phyloP scores from a whole-genome alignment of 2,113 vertebrate genomes.

The Anolis carolinensis region DNA sequence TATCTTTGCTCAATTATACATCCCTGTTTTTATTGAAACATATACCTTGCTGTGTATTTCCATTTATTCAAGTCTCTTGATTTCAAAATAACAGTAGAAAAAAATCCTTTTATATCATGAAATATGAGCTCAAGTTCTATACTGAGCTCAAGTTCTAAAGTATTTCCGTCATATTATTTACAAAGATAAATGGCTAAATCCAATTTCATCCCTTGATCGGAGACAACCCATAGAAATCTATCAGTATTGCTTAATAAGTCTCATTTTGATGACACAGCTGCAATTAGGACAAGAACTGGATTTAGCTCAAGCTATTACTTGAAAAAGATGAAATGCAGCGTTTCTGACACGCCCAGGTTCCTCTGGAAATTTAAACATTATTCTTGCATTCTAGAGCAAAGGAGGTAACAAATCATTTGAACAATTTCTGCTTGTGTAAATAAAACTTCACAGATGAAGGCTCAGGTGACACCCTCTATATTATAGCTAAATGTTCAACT shows the following conservation, averaged over 20 bases:
- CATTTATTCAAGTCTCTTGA: background rate
- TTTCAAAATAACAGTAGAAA: conserved; percentile 5
- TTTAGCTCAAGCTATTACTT: background rate
- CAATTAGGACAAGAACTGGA: too few relatives aligned
- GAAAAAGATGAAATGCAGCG: background rate
- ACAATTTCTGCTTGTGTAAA: background rate
- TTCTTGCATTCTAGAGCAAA: background rate
- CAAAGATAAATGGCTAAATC: background rate
- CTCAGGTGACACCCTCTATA: background rate
- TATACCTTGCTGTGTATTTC: conserved; percentile 10
- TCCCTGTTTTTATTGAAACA: conserved; percentile 10
- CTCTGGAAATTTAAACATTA: background rate
- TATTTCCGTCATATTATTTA: background rate
- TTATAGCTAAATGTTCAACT: background rate
- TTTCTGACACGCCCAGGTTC: background rate
- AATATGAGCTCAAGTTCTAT: background rate
- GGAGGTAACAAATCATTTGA: background rate
- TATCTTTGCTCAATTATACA: background rate
- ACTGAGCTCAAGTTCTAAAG: background rate
- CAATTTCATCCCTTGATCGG: too few relatives aligned
- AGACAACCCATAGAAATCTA: too few relatives aligned
- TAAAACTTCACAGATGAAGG: background rate
- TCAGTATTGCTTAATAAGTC: too few relatives aligned
- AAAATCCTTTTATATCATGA: background rate
- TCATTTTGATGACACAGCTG: too few relatives aligned